A percentile compares a stretch with the other conserved stretches of the same genome.
phyloP scores from a whole-genome alignment of 2,797 vertebrate species.

The Pangasius krempfi region DNA sequence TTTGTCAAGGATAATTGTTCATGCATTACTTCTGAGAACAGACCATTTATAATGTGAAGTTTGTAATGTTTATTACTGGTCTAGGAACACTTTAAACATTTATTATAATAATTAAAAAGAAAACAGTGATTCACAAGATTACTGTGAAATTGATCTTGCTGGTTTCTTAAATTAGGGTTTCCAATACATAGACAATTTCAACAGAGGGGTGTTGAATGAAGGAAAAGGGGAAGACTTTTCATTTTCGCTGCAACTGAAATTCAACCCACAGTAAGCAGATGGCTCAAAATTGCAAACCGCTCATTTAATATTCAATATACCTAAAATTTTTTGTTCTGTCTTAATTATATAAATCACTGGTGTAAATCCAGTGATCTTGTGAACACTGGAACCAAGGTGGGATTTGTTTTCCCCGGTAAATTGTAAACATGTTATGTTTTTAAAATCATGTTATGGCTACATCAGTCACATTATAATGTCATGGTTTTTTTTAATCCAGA shows the following conservation, averaged over 20 bases:
- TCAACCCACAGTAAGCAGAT: slow-evolving; percentile 12
- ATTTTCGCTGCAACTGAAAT: neutral
- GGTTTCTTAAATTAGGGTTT: neutral
- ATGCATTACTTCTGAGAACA: neutral
- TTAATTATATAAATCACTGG: neutral
- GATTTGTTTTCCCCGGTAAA: neutral
- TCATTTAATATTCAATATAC: neutral
- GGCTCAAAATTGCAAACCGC: neutral
- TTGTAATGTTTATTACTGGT: neutral
- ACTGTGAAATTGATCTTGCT: neutral
- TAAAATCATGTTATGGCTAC: too few species aligned
- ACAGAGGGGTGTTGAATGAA: neutral
- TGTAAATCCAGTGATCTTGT: slow-evolving; percentile 7
- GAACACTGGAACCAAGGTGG: too few species aligned
- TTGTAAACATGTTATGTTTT: neutral
- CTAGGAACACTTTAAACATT: neutral
- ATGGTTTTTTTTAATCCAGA: neutral
- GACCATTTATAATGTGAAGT: neutral
- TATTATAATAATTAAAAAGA: neutral
- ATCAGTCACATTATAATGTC: too few species aligned
- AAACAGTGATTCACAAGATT: neutral
- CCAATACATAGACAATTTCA: neutral
- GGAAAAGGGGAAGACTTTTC: neutral
- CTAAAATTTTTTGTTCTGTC: slow-evolving; percentile 1
- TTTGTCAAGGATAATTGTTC: neutral